These are phyloP conservation scores for Papilio gigon DNA, from an alignment of 2,888 invertebrate species.

Conservation along the genomic window DNA sequence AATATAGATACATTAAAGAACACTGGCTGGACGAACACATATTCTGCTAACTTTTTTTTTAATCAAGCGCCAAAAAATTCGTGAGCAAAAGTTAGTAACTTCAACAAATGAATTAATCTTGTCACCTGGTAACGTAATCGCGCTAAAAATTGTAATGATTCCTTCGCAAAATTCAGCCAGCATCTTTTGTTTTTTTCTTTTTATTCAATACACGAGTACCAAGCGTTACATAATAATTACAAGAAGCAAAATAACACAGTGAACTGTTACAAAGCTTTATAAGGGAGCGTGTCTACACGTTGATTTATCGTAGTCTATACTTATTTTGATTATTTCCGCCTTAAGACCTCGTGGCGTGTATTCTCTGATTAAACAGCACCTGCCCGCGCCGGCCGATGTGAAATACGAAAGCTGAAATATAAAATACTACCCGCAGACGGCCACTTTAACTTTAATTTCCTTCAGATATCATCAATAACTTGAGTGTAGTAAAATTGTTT, in stretches of 20 bases:
- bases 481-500: background rate
- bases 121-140: background rate
- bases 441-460: background rate
- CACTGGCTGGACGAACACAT: too few species aligned
- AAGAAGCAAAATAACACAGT: constrained; percentile 27
- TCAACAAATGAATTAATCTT: background rate
- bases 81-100: too few species aligned
- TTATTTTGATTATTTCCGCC: constrained; percentile 43
- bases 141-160: background rate
- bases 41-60: too few species aligned
- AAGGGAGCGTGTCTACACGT: constrained; percentile 35
- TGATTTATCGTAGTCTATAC: constrained; percentile 40
- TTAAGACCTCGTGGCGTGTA: constrained; percentile 41
- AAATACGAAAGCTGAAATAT: constrained; percentile 35
- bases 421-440: constrained; percentile 22
- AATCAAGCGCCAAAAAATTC: too few species aligned
- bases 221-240: constrained; percentile 30
- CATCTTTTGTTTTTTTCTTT: background rate
- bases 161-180: background rate
- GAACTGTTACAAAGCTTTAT: constrained; percentile 27
- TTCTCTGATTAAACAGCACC: constrained; percentile 41
- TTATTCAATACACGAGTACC: constrained; percentile 7
- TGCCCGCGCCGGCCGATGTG: constrained; percentile 36
- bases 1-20: too few species aligned
- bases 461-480: constrained; percentile 12